Evolutionary conservation across 2,888 invertebrate species (phyloP), one percentile per base, ranked within the genome.

Genomic region (Atrina japonica): DNA sequence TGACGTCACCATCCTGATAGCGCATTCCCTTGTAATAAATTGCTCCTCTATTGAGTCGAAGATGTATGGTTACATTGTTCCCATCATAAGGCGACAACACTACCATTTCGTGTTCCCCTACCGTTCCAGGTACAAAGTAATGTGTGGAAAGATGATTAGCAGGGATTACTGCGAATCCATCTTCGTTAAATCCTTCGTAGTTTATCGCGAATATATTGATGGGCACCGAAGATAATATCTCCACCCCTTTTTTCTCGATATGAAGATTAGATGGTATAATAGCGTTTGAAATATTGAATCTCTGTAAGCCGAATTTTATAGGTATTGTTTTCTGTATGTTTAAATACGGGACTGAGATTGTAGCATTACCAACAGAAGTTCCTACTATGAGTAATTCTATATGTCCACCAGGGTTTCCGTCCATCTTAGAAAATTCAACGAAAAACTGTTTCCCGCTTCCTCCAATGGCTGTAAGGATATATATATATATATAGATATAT

Each of bases 121-220:
- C 52, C 3, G 52, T 52, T 9, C 21, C 21, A 23, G 52, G 52
- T 23, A 52, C 52, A 52, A 52, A 52, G 25, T 52, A 52, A 23
- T 52, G 21, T 5, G 25, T 52, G 5, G 21, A 18, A 9, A 52
- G 25, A 5, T 25, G 18, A 23, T 52, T 25, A 6, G 25, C 21
- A 18, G 52, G 52, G 23, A 52, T 52, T 11, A 52, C 25, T 18
- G 52, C 18, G 27, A 23, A 52, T 9, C 52, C 52, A 52, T 52
- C 52, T 23, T 14, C 25, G 16, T 52, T 52, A 1, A 25, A 18
- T 11, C 23, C 52, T 25, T 52, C 52, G 6, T 23, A 23, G 52
- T 52, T 52, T 5, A 52, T 52, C 6, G 27, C 52, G 25, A 21
- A 52, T 25, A 52, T 14, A 23, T 18, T 23, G 5, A 52, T 23